A percentile compares a stretch with the other conserved stretches of the same genome.
Conservation (phyloP, 2,888 invertebrate genomes). For the Drosophila heteroneura region DNA sequence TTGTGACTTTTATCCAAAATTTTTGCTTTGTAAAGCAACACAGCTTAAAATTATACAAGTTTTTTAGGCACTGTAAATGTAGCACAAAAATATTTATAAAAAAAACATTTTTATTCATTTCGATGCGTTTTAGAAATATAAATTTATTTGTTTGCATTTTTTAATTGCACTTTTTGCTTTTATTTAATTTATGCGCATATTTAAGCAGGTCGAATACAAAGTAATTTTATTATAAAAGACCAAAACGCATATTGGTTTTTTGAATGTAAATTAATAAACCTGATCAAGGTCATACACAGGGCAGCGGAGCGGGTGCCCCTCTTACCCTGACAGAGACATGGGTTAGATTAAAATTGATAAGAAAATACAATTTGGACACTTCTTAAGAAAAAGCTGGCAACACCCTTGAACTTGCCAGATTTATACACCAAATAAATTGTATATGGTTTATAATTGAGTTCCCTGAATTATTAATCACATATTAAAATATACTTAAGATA, state of each 20-base stretch:
- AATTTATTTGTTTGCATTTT: not conserved
- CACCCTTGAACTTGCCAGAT: not conserved
- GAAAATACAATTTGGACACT: not conserved
- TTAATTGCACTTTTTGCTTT: not conserved
- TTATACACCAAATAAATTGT: not conserved
- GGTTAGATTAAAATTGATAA: no score
- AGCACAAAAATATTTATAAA: not conserved
- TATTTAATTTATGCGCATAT: not conserved
- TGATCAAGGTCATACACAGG: not conserved
- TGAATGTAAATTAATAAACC: not conserved
- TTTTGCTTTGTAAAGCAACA: not conserved
- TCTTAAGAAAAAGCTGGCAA: not conserved
- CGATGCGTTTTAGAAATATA: not conserved
- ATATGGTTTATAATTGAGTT: not conserved
- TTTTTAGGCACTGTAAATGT: not conserved
- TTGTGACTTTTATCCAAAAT: not conserved
- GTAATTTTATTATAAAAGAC: not conserved
- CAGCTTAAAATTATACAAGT: no score
- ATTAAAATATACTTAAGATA: not conserved
- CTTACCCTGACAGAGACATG: not conserved
- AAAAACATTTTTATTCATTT: not conserved
- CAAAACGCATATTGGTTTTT: not conserved
- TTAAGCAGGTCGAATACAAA: not conserved
- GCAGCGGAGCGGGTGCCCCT: no score
- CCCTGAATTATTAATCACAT: not conserved